A percentile compares a stretch with the other conserved stretches of the same genome.
phyloP scores from a whole-genome alignment of 2,888 invertebrate genomes.

The Leptothorax acervorum region DNA sequence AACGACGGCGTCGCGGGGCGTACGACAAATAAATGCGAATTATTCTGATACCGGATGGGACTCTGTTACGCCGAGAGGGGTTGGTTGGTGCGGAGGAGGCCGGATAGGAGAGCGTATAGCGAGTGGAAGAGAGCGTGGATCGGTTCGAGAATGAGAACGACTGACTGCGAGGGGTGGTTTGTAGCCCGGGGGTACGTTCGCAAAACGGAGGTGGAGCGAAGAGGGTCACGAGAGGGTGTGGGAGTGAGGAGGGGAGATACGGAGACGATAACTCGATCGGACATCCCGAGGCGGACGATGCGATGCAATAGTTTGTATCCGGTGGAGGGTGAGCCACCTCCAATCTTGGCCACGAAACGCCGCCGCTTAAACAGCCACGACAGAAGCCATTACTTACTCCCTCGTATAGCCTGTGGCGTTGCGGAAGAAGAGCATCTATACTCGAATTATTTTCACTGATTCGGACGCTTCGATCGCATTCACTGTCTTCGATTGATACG shows the following conservation, averaged over 20 bases:
- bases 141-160: slow-evolving; percentile 65
- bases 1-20: slow-evolving; percentile 41
- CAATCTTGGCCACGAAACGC: slow-evolving; percentile 78
- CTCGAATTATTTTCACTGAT: slow-evolving; percentile 77
- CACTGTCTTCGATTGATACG: background rate
- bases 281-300: slow-evolving; percentile 79
- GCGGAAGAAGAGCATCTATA: slow-evolving; percentile 67
- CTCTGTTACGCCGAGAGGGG: slow-evolving; percentile 44
- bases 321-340: slow-evolving; percentile 79
- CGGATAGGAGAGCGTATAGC: slow-evolving; percentile 7
- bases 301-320: slow-evolving; percentile 81
- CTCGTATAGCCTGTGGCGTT: slow-evolving; percentile 66
- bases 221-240: slow-evolving; percentile 35
- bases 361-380: slow-evolving; percentile 81
- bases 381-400: slow-evolving; percentile 81
- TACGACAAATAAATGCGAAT: slow-evolving; percentile 76
- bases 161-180: slow-evolving; percentile 62
- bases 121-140: background rate
- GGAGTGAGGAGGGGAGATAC: slow-evolving; percentile 56
- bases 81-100: slow-evolving; percentile 22
- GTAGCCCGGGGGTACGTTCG: slow-evolving; percentile 63
- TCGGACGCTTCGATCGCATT: slow-evolving; percentile 58
- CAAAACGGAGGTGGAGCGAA: slow-evolving; percentile 59
- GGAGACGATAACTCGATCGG: slow-evolving; percentile 80
- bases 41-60: slow-evolving; percentile 74